Conservation (phyloP, 2,113 vertebrate species). For the Glareola pratincola region DNA sequence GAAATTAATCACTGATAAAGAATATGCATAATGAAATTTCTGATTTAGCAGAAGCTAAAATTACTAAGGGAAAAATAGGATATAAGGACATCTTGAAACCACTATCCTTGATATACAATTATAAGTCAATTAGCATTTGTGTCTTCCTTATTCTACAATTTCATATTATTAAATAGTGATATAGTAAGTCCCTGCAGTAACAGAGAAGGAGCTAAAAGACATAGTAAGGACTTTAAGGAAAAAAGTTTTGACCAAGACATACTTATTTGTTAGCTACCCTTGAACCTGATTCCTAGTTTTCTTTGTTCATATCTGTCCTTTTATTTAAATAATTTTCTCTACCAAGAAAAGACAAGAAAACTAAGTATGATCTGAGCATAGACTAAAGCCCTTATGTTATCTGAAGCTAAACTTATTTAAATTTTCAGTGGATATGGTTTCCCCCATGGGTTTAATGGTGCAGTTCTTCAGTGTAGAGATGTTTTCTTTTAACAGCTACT, state of each 20-base stretch:
- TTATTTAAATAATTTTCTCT: background rate
- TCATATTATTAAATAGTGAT: background rate
- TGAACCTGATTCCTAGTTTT: background rate
- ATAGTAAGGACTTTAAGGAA: background rate
- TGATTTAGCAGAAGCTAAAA: background rate
- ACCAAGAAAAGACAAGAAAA: background rate
- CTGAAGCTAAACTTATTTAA: background rate
- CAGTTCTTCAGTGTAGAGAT: background rate
- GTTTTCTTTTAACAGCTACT: background rate
- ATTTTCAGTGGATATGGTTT: background rate
- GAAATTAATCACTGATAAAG: conserved; percentile 15
- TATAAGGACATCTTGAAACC: background rate
- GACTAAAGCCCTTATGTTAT: background rate
- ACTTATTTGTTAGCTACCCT: background rate
- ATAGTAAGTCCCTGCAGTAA: background rate
- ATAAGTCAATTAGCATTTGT: background rate
- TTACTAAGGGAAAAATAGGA: background rate
- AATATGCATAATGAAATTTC: background rate
- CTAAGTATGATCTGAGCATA: background rate
- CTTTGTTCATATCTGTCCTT: background rate
- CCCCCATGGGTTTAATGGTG: background rate
- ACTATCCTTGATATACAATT: background rate
- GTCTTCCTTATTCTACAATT: background rate
- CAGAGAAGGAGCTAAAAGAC: background rate
- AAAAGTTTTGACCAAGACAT: background rate